A percentile compares a stretch with the other conserved stretches of the same genome.
Conservation (phyloP, 1,140 invertebrate genomes). For the Chrysoperla carnea region DNA sequence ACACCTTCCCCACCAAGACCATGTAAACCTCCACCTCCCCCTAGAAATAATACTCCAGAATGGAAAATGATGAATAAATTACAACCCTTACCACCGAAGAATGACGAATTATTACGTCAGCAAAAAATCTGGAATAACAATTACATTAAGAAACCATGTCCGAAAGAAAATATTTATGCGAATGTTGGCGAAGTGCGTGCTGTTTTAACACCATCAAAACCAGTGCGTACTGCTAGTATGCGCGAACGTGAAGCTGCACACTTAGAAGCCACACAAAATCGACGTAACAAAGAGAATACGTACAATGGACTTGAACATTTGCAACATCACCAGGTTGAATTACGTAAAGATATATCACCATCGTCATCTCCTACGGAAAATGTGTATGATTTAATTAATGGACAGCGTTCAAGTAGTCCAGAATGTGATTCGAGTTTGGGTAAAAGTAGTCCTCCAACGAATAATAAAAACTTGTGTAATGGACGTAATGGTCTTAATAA, state of each 20-base stretch:
- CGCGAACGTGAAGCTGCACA: constrained; percentile 44
- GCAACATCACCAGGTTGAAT: constrained; percentile 24
- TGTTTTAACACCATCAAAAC: constrained; percentile 55
- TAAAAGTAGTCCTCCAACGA: constrained; percentile 16
- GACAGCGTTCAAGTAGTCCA: constrained; percentile 37
- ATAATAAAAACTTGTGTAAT: constrained; percentile 5
- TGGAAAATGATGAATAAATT: constrained; percentile 33
- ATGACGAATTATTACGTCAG: constrained; percentile 37
- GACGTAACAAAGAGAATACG: constrained; percentile 5
- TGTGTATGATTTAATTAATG: constrained; percentile 42
- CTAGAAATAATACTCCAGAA: constrained; percentile 29
- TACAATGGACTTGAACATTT: constrained; percentile 18
- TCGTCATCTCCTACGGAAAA: constrained; percentile 31
- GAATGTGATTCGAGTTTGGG: constrained; percentile 34
- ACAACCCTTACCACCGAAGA: constrained; percentile 52
- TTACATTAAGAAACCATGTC: constrained; percentile 21
- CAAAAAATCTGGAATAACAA: constrained; percentile 25
- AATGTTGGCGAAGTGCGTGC: constrained; percentile 65
- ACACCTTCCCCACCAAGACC: constrained; percentile 14
- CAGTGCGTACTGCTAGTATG: constrained; percentile 66
- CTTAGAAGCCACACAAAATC: constrained; percentile 11
- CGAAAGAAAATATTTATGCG: constrained; percentile 48
- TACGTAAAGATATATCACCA: constrained; percentile 20
- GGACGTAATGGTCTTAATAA: constrained; percentile 20
- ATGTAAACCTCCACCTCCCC: constrained; percentile 36